Evolutionary conservation across 2,797 vertebrate genomes (phyloP).

Genomic region (Tangara arthus): DNA sequence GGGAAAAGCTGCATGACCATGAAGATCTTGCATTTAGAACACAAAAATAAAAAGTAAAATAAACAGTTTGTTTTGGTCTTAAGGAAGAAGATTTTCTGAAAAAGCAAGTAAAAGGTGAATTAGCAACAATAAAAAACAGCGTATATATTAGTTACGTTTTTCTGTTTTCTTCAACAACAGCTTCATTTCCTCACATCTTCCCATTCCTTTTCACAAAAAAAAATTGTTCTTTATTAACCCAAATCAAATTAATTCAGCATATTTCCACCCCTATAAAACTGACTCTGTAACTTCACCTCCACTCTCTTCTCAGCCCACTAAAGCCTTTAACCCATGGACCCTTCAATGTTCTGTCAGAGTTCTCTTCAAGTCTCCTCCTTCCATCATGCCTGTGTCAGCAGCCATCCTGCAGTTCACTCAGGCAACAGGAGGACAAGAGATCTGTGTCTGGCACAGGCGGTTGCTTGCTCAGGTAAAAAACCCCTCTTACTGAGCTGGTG

Average conservation of each 20-base stretch:
- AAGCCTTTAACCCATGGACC: background rate
- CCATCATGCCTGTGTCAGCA: fast-evolving
- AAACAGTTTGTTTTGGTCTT: background rate
- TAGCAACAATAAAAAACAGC: background rate
- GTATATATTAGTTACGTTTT: background rate
- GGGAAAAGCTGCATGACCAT: background rate
- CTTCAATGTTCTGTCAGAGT: background rate
- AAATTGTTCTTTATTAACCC: background rate
- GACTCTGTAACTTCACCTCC: background rate
- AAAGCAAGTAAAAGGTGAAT: background rate
- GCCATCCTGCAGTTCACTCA: background rate
- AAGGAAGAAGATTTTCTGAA: background rate
- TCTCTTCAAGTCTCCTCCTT: background rate
- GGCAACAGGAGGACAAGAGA: background rate
- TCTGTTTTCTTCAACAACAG: background rate
- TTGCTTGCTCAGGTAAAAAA: background rate
- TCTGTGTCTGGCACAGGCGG: fast-evolving
- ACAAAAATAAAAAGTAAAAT: background rate
- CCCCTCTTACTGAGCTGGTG: background rate
- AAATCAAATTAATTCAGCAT: background rate
- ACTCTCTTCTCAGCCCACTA: background rate
- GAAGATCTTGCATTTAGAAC: background rate
- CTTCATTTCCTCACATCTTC: background rate
- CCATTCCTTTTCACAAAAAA: background rate
- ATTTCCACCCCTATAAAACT: background rate